Base-by-base conservation (phyloP, 2,888 invertebrate species). In the Artemia sinica region DNA sequence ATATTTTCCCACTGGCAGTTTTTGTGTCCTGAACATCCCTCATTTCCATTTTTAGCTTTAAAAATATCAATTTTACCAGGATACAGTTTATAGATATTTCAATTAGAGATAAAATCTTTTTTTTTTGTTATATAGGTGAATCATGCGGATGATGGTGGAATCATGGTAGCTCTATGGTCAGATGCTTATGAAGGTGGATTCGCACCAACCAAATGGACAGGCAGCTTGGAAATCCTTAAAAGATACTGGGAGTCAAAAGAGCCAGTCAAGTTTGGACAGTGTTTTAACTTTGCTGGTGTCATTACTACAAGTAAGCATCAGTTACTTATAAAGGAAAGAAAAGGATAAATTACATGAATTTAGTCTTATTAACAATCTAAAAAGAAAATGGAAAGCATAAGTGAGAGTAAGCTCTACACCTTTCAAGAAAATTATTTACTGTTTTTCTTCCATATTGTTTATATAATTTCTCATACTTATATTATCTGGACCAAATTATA, bases 221-320 rank as follows among this genome's bases (percentile, higher is more conserved):
- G 89, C 67, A 87, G 87, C 49, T 85, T 87, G 9, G 84, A 86
- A 66, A 90, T 90, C 74, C 78, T 91, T 68, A 84, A 85, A 69
- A 80, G 88, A 76, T 91, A 85, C 78, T 72, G 77, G 68, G 72
- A 74, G 28, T 84, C 81, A 0, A 81, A 82, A 71, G 78, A 81
- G 65, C 82, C 86, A 8, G 89, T 91, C 10, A 82, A 82, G 18
- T 91, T 87, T 74, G 91, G 90, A 6, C 91, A 91, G 75, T 91
- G 91, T 76, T 91, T 89, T 89, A 89, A 90, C 3, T 91, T 89
- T 75, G 86, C 89, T 50, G 90, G 88, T 0, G 85, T 90, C 13
- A 84, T 86, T 2, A 86, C 87, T n/a, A 85, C 90, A 72, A 81
- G 88, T 88, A 76, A 77, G 77, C 71, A 50, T 41, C 41, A 41